These are phyloP conservation scores for Streptopelia turtur DNA, from an alignment of 2,797 vertebrate genomes.

Conservation along the genomic window DNA sequence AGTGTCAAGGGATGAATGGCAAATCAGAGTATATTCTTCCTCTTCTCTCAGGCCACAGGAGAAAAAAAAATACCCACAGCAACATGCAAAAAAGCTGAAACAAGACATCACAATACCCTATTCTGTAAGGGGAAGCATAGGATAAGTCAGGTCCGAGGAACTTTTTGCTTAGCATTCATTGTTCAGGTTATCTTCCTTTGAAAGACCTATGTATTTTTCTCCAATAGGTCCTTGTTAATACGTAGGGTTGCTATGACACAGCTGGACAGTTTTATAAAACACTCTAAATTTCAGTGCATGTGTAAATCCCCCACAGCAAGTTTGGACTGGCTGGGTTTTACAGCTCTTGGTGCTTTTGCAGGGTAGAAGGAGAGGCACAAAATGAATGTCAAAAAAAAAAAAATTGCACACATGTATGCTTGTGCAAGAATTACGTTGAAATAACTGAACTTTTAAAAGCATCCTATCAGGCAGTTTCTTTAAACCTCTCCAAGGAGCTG, in stretches of 20 bases:
- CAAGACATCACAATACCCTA: not conserved
- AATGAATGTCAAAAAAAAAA: not conserved
- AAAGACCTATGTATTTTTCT: not conserved
- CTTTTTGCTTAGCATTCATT: not conserved
- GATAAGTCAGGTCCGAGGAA: not conserved
- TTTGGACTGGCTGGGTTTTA: not conserved
- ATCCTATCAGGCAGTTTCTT: constrained; percentile 22
- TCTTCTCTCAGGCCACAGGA: not conserved
- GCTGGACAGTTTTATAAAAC: not conserved
- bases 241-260: not conserved
- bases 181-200: not conserved
- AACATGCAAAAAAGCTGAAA: not conserved
- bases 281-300: not conserved
- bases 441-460: constrained; percentile 2
- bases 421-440: not conserved
- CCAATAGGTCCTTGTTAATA: not conserved
- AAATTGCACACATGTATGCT: not conserved
- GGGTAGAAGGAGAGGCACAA: not conserved
- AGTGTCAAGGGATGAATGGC: not conserved
- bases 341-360: not conserved
- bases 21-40: not conserved
- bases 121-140: not conserved
- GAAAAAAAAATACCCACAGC: not conserved
- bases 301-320: not conserved
- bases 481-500: constrained; percentile 52